Evolutionary conservation across 2,113 vertebrate genomes (phyloP).

Genomic region (Zosterops pallidus): DNA sequence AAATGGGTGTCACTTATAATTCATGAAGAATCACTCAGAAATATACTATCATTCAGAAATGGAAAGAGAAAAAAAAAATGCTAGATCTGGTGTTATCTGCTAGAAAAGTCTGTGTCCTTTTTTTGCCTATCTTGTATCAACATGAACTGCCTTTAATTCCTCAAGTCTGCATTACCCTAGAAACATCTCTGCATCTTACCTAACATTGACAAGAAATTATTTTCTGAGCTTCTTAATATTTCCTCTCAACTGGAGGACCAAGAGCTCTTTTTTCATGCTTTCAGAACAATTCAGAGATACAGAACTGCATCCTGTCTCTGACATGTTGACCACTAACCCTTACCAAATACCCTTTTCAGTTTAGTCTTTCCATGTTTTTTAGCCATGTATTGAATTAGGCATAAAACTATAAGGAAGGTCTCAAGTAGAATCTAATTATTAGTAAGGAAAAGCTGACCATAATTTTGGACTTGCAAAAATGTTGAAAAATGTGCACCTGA

Average conservation of each 20-base stretch:
- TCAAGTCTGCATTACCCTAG: neutral
- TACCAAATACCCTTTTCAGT: neutral
- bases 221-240: neutral
- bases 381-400: neutral
- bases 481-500: neutral
- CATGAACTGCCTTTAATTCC: neutral
- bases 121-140: neutral
- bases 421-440: neutral
- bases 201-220: neutral
- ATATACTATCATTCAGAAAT: neutral
- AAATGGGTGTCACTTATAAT: neutral
- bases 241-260: neutral
- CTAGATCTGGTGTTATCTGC: neutral
- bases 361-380: neutral
- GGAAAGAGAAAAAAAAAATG: neutral
- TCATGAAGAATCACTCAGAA: neutral
- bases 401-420: neutral
- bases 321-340: neutral
- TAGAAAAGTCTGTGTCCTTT: neutral
- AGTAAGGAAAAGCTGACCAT: neutral
- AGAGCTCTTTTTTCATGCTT: neutral
- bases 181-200: neutral
- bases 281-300: neutral
- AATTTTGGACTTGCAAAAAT: neutral
- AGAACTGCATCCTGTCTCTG: neutral